phyloP scores from a whole-genome alignment of 2,797 vertebrate species.

The Centroberyx gerrardi region DNA sequence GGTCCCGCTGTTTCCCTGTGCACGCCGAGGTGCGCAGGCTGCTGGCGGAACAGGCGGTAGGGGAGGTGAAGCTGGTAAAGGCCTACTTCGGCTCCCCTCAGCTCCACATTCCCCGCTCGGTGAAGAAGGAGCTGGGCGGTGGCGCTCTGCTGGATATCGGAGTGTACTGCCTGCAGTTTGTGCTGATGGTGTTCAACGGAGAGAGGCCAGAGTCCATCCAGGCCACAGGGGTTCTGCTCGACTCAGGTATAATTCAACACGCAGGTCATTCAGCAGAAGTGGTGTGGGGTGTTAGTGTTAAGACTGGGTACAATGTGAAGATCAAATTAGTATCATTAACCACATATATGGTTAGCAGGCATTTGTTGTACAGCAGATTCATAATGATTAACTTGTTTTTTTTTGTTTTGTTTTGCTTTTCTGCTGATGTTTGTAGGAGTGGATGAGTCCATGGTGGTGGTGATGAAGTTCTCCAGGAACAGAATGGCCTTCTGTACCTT shows the following conservation, averaged over 20 bases:
- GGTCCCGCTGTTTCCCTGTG: conserved; percentile 87
- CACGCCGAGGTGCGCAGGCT: conserved; percentile 75
- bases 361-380: conserved; percentile 4
- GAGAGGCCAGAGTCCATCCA: conserved; percentile 84
- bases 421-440: conserved; percentile 73
- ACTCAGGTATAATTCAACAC: conserved; percentile 80
- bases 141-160: conserved; percentile 85
- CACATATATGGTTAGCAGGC: not conserved
- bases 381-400: not conserved
- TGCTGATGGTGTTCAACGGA: conserved; percentile 85
- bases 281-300: not conserved
- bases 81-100: conserved; percentile 79
- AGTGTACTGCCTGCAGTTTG: conserved; percentile 87
- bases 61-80: conserved; percentile 84
- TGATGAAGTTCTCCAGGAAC: conserved; percentile 85
- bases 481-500: conserved; percentile 80
- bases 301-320: not conserved
- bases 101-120: conserved; percentile 52
- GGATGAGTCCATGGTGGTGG: conserved; percentile 82
- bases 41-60: conserved; percentile 77
- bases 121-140: conserved; percentile 84
- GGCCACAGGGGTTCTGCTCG: conserved; percentile 77
- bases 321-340: conserved; percentile 50
- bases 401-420: not conserved
- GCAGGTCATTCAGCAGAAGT: conserved; percentile 12